These are phyloP conservation scores for Heliconius cydno DNA, from an alignment of 2,888 invertebrate genomes.

Conservation along the genomic window DNA sequence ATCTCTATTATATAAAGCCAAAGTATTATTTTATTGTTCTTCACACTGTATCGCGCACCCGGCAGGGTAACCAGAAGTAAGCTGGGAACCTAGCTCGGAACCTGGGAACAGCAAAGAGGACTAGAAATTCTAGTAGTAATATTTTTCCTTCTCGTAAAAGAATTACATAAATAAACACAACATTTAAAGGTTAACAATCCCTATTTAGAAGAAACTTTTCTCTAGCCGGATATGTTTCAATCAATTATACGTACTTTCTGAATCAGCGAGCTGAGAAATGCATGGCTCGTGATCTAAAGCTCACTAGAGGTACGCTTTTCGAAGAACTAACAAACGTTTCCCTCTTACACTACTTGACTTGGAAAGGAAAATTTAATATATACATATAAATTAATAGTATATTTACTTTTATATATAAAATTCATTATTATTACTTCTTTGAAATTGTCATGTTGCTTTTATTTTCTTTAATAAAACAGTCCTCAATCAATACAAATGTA, in stretches of 20 bases:
- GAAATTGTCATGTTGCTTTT: background rate
- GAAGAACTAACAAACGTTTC: constrained; percentile 22
- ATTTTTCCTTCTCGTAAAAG: background rate
- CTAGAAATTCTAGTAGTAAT: background rate
- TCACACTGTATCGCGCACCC: no score
- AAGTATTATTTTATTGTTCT: no score
- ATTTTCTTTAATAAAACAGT: background rate
- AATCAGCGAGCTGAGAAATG: constrained; percentile 72
- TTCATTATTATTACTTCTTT: background rate
- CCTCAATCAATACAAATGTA: background rate
- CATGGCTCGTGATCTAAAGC: constrained; percentile 54
- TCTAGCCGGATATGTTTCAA: constrained; percentile 51
- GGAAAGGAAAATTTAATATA: background rate
- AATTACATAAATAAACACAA: background rate
- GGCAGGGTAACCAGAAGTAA: no score
- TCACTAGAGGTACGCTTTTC: constrained; percentile 5
- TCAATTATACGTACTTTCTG: constrained; percentile 75
- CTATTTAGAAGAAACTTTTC: constrained; percentile 58
- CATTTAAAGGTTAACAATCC: constrained; percentile 41
- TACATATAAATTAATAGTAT: background rate
- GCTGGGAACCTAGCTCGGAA: no score
- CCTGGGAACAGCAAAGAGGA: background rate
- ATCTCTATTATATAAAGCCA: no score
- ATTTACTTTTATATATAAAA: background rate
- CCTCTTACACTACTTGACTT: background rate